These are phyloP conservation scores for Acanthoscelides obtectus DNA, from an alignment of 2,888 invertebrate species.

Conservation along the genomic window DNA sequence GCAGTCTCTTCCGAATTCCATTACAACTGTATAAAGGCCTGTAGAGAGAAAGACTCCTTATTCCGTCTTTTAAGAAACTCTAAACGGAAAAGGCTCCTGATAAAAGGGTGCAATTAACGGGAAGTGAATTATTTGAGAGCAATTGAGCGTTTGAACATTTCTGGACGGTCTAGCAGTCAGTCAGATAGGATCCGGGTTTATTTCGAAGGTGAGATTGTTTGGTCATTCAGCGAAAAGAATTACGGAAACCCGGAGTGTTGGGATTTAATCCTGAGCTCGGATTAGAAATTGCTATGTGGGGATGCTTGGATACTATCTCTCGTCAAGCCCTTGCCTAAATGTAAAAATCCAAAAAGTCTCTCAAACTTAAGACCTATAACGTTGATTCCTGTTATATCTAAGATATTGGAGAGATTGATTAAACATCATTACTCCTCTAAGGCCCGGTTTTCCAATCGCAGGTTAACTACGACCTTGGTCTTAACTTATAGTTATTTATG, in stretches of 20 bases:
- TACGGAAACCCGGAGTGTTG: not conserved
- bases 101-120: not conserved
- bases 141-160: not conserved
- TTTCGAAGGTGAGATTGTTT: not conserved
- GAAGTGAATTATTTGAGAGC: not conserved
- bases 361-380: no score
- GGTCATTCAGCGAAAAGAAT: not conserved
- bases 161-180: not conserved
- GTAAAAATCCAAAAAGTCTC: no score
- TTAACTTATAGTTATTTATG: no score
- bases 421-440: no score
- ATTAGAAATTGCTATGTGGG: no score
- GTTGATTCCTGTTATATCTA: no score
- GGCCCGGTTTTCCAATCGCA: no score
- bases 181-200: not conserved
- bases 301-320: no score
- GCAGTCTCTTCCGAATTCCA: not conserved
- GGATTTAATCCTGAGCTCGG: not conserved
- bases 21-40: not conserved
- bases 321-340: no score
- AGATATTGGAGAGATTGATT: no score
- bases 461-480: no score
- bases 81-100: not conserved
- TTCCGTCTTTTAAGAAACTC: not conserved
- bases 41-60: not conserved